A percentile compares a stretch with the other conserved stretches of the same genome.
phyloP scores from a whole-genome alignment of 2,113 vertebrate species.

The Heloderma charlesbogerti region DNA sequence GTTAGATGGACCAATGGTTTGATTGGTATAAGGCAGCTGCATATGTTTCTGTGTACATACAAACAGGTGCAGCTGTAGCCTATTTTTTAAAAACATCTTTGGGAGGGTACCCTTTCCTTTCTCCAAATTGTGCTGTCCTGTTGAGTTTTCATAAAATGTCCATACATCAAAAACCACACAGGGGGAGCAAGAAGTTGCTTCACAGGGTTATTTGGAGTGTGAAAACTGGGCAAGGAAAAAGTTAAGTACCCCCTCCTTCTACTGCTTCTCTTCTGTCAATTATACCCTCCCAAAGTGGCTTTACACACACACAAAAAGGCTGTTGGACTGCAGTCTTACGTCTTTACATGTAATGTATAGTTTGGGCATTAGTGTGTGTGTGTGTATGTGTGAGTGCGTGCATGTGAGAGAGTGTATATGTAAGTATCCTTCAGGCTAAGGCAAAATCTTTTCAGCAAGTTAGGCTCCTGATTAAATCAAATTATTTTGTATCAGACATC shows the following conservation, averaged over 20 bases:
- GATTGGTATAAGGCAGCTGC: not conserved
- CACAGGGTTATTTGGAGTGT: not conserved
- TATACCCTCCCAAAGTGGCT: not conserved
- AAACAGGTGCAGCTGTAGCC: not conserved
- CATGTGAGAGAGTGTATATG: not conserved
- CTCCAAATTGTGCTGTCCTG: not conserved
- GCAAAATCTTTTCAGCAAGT: constrained; percentile 28
- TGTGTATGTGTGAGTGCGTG: not conserved
- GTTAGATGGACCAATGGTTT: not conserved
- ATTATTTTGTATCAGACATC: constrained; percentile 51
- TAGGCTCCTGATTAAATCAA: constrained; percentile 49
- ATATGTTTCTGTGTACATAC: not conserved
- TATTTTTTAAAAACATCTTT: not conserved
- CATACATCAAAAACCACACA: not conserved
- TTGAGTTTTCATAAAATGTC: not conserved
- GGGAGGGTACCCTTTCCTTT: not conserved
- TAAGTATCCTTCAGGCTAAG: constrained; percentile 39
- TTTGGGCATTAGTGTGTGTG: not conserved
- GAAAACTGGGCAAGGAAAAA: not conserved
- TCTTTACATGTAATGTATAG: not conserved
- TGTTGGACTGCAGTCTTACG: not conserved
- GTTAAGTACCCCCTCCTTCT: not conserved
- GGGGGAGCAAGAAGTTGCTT: not conserved
- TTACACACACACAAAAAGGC: not conserved
- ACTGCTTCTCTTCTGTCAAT: not conserved